Base-by-base conservation (phyloP, 1,140 invertebrate species). In the Forficula auricularia region DNA sequence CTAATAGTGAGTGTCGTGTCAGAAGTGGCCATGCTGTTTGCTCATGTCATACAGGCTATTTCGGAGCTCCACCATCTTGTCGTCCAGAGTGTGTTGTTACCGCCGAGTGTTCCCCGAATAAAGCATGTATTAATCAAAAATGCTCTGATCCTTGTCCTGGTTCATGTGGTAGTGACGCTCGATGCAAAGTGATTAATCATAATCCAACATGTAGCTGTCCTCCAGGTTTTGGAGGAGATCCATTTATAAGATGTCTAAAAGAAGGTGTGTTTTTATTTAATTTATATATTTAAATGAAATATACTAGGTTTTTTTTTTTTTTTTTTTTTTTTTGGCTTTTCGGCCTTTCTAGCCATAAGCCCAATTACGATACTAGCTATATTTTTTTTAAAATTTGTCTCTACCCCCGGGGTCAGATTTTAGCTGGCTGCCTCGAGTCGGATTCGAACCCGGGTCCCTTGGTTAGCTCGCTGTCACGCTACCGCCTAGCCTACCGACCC, bases 181-280 rank as follows among this genome's bases (percentile, higher is more conserved):
- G 74, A 27, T 89, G 84, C 47, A 73, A 78, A 52, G 80, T 86
- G 1, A 68, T 77, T 40, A 80, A 82, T 52, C 86, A 89, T 54
- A 83, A 84, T 57, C 82, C 83, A 0, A 80, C 86, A 38, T 89
- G 85, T 49, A 79, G 75, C 41, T 90, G 86, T 57, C 73, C 79
- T 40, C 67, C 71, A 27, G 69, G 73, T 13, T 74, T 69, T 40
- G 67, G 72, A 2, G 84, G 84, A n/a, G 82, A 88, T 74, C 84
- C 85, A 18, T 85, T 86, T 51, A 70, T 78, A 3, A 65, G 74
- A 52, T 90, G 85, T 54, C 58, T 64, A 15, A 70, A 70, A 53
- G 74, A 73, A 65, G 67, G 79, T 79, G 66, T 72, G 70, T 68
- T 44, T 35, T 43, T 43, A 3, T n/a, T n/a, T n/a, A 7, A 30